Percentiles rank a stretch among this genome's conserved stretches.
These are phyloP conservation scores for Porites australiensis DNA, from an alignment of 64 coral and sea anemone genomes.

Conservation along the genomic window DNA sequence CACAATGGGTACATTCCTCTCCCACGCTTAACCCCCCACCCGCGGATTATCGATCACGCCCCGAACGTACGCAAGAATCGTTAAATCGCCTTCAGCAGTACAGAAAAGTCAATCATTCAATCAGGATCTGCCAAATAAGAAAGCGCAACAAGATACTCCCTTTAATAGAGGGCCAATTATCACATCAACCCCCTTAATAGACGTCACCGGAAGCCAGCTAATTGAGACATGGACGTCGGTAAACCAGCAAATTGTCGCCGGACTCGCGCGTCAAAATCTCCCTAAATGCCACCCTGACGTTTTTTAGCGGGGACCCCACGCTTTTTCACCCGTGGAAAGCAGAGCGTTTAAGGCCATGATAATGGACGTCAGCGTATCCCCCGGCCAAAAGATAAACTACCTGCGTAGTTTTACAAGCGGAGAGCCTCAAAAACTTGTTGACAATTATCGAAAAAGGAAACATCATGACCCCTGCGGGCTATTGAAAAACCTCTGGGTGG, in stretches of 20 bases:
- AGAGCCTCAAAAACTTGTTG: background rate
- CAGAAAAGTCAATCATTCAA: background rate
- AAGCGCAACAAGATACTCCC: constrained; percentile 10
- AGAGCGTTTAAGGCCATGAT: constrained; percentile 12
- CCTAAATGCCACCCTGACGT: background rate
- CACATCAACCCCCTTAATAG: background rate
- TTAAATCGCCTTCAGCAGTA: background rate
- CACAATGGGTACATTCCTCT: background rate
- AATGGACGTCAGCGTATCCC: background rate
- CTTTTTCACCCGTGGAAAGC: constrained; percentile 36
- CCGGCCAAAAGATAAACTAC: background rate
- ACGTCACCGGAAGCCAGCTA: background rate
- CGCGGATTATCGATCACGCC: background rate
- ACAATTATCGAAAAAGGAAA: constrained; percentile 1
- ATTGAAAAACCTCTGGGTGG: background rate
- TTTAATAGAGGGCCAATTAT: background rate
- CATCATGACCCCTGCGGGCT: constrained; percentile 9
- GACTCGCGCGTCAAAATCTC: constrained; percentile 44
- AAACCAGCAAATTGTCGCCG: constrained; percentile 46
- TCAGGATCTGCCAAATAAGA: background rate
- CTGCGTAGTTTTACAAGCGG: background rate
- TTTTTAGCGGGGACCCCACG: too few relatives aligned
- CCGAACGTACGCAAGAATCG: background rate
- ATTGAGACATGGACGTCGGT: background rate
- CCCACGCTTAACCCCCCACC: background rate